Conservation (phyloP, 1,140 invertebrate genomes). For the Chrysopa pallens region DNA sequence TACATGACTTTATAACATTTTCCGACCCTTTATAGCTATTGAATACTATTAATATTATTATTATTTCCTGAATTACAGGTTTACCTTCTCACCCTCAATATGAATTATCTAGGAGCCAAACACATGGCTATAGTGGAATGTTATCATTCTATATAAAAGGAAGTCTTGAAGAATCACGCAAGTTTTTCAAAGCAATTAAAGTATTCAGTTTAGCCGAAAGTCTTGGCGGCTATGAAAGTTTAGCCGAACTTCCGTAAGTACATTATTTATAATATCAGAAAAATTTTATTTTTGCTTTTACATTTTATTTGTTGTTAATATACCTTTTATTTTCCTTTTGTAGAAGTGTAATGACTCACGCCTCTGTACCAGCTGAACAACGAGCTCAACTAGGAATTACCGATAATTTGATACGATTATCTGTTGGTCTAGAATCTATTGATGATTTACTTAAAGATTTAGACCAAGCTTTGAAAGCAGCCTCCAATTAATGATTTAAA, state of each 20-base stretch:
- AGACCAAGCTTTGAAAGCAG: conserved; percentile 47
- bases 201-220: conserved; percentile 86
- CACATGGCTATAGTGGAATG: conserved; percentile 83
- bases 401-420: conserved; percentile 75
- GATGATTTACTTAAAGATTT: conserved; percentile 81
- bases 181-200: conserved; percentile 63
- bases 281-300: too few relatives aligned
- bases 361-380: conserved; percentile 54
- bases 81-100: conserved; percentile 86
- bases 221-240: conserved; percentile 88
- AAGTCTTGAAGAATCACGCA: conserved; percentile 48
- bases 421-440: conserved; percentile 77
- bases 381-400: conserved; percentile 62
- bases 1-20: too few relatives aligned
- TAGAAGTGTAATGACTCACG: conserved; percentile 62
- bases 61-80: conserved; percentile 25
- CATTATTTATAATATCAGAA: background rate
- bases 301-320: background rate
- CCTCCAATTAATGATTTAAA: background rate
- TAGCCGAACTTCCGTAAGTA: conserved; percentile 71
- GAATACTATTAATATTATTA: too few relatives aligned
- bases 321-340: conserved; percentile 4
- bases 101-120: conserved; percentile 64
- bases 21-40: too few relatives aligned
- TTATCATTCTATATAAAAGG: conserved; percentile 78